Evolutionary conservation across 1,140 invertebrate species (phyloP), one percentile per base, ranked within the genome.

Genomic region (Drosophila busckii): DNA sequence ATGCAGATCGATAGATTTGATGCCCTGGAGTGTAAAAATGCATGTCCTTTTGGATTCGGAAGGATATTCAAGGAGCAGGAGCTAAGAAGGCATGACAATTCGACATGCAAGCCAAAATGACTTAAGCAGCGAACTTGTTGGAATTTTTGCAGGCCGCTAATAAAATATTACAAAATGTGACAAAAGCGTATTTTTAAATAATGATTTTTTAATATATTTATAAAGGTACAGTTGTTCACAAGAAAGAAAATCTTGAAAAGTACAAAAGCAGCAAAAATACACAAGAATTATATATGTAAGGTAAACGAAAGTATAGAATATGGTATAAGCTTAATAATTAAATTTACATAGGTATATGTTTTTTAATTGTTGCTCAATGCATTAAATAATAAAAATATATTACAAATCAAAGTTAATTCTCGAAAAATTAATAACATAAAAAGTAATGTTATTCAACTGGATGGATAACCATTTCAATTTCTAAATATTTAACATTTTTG

Each of bases 161-260:
- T n/a, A n/a, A n/a, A n/a, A n/a, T n/a, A n/a, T n/a, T n/a, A n/a
- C n/a, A n/a, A n/a, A n/a, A n/a, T n/a, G n/a, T n/a, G n/a, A n/a
- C n/a, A n/a, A n/a, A n/a, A n/a, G n/a, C n/a, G n/a, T 1, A 45
- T 45, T 68, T 58, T 60, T 52, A 37, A 31, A 45, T 40, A 46
- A 60, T 71, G n/a, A 54, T 64, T 80, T 19, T 78, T 80, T 80
- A 82, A 73, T 78, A 78, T 76, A 78, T 78, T 62, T 80, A 70
- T 82, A 82, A 83, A 82, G 75, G 75, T 82, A 82, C 75, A 82
- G 76, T 75, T 82, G 75, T 82, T 82, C 75, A 82, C 75, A 82
- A 82, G 69, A 82, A 82, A 82, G 75, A 70, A 82, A 82, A 82
- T 82, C 75, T 82, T 82, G 75, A 44, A 59, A 75, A 70, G 76